Evolutionary conservation across 2,888 invertebrate genomes (phyloP).

Genomic region (Epinotia bilunana): DNA sequence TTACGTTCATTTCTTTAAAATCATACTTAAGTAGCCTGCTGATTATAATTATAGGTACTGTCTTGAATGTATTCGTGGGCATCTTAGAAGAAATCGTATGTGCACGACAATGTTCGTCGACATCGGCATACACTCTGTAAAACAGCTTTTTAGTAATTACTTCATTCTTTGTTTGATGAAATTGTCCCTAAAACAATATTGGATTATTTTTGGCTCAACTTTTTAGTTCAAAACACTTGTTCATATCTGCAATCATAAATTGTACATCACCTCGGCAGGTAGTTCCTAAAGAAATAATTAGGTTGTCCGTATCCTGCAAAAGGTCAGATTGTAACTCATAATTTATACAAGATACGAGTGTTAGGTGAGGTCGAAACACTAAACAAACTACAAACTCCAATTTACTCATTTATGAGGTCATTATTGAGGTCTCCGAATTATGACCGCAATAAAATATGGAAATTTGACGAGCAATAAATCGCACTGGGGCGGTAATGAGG

Average conservation of each 20-base stretch:
- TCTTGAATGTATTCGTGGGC: too few species aligned
- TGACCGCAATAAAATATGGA: constrained; percentile 61
- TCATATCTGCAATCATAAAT: too few species aligned
- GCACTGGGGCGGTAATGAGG: constrained; percentile 70
- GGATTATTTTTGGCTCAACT: too few species aligned
- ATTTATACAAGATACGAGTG: constrained; percentile 11
- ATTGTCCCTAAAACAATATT: too few species aligned
- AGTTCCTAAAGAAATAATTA: neutral
- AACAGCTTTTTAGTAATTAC: too few species aligned
- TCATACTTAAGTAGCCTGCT: neutral
- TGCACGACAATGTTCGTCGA: too few species aligned
- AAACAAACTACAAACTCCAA: constrained; percentile 39
- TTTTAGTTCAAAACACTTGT: too few species aligned
- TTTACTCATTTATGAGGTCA: constrained; percentile 45
- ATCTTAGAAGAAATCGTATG: too few species aligned
- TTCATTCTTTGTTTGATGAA: too few species aligned
- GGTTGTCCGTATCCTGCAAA: neutral
- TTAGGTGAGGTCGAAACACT: constrained; percentile 18
- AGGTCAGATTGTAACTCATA: constrained; percentile 1
- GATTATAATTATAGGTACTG: too few species aligned
- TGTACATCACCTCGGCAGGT: neutral
- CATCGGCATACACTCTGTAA: too few species aligned
- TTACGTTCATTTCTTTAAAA: neutral
- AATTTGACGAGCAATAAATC: constrained; percentile 74
- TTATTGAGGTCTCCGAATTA: constrained; percentile 51